Base-by-base conservation (phyloP, 2,888 invertebrate species). In the Ennomos fuscantarius region DNA sequence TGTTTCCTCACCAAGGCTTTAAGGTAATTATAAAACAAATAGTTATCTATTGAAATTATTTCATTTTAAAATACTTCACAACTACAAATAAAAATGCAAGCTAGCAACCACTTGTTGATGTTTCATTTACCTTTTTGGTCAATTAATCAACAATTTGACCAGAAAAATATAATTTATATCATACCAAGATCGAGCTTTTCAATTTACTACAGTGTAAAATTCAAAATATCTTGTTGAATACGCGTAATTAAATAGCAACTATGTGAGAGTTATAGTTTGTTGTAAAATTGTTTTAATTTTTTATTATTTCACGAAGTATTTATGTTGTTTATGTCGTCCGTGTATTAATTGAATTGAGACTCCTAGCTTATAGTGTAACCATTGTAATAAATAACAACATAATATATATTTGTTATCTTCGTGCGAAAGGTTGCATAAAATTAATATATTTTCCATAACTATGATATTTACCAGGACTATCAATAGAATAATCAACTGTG, bases 261-360 rank as follows among this genome's bases (percentile, higher is more conserved):
- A 15, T 15, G 40, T 40, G 39, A 40, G n/a, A 40, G 9, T 33
- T 15, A 11, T 52, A 31, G 35, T 12, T 39, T 12, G 31, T 43
- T 48, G 33, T 1, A 48, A 42, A 48, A 48, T 43, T 37, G 43
- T 43, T 37, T 35, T 34, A 12, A 39, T 9, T 55, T 33, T 46
- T 46, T 45, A 45, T 46, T 45, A 45, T 55, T 45, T 31, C 35
- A 45, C 8, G 13, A 50, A 15, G 13, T 36, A 41, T 46, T 51
- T 46, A 51, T 34, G 11, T 46, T 46, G 36, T 40, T 55, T 41
- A 36, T 44, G 35, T 53, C 52, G 31, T 33, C 11, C 24, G 35
- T 43, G 50, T 37, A 13, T 34, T 57, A 52, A 53, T 58, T 49
- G 40, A 58, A 44, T 44, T 45, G 42, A n/a, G 13, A 8, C 31